Base-by-base conservation (phyloP, 2,113 vertebrate species). In the Centropristis striata region DNA sequence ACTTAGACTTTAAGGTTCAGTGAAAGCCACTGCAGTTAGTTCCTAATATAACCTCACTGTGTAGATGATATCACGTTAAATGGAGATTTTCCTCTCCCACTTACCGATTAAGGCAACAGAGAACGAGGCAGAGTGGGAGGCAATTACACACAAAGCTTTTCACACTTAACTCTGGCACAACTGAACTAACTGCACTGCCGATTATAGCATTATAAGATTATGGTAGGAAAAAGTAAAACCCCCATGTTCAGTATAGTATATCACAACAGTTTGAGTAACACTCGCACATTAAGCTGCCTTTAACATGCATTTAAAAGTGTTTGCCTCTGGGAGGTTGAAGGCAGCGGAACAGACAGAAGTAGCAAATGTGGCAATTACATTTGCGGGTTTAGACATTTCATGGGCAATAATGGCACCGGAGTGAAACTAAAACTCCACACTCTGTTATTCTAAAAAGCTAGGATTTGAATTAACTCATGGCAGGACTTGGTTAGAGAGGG, bases 141-240 rank as follows among this genome's bases (percentile, higher is more conserved):
- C 76, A 76, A 51, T 81, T 78, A 69, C 67, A 51, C 75, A 70
- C 23, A 49, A 23, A 70, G 72, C 18, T 53, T 79, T 87, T 86
- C 60, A 77, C 81, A 79, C 86, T 74, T 71, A 71, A 83, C 70
- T 86, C 55, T 36, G 37, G 44, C 53, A 75, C 55, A 75, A 55
- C 23, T 60, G 32, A 84, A 75, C 23, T 25, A 81, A 77, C 71
- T 71, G 37, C 32, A 32, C 32, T 78, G 71, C 74, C 83, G 58
- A 88, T 51, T 69, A 70, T 71, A 44, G 50, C 28, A 37, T 66
- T 67, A 41, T 71, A n/a, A 59, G 23, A 16, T 11, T 21, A 50
- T 27, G 64, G 50, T 49, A 27, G 51, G 41, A 80, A 63, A 83
- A 74, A 71, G 8, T 3, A n/a, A 21, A 59, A 61, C 16, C 66